Percentiles rank a stretch among this genome's conserved stretches.
Evolutionary conservation across 2,113 vertebrate species (phyloP).

Genomic region (Scomber scombrus): DNA sequence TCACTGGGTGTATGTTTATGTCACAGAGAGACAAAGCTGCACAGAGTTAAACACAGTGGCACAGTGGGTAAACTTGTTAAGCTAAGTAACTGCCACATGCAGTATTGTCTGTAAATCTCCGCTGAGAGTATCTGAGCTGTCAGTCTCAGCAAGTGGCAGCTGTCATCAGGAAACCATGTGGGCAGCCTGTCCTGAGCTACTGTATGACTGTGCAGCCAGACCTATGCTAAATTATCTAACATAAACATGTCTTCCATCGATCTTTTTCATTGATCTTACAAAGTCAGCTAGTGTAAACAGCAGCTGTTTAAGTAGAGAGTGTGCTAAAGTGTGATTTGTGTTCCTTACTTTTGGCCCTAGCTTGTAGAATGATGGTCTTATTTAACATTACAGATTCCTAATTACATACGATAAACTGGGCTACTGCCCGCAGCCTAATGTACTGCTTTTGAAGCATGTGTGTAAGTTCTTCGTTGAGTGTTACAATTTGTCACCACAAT

Average conservation of each 20-base stretch:
- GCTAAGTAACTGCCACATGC: constrained; percentile 15
- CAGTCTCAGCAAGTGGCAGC: constrained; percentile 44
- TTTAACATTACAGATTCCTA: constrained; percentile 5
- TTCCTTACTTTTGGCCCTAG: background rate
- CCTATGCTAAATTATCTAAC: background rate
- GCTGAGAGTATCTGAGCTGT: constrained; percentile 34
- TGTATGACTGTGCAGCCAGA: constrained; percentile 20
- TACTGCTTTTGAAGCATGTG: background rate
- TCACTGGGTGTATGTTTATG: constrained; percentile 8
- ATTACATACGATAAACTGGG: background rate
- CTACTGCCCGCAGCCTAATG: background rate
- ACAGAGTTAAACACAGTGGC: constrained; percentile 7
- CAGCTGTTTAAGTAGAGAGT: background rate
- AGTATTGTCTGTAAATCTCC: constrained; percentile 17
- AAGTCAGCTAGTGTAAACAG: background rate
- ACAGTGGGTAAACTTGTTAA: constrained; percentile 20
- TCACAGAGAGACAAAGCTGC: constrained; percentile 9
- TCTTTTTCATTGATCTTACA: background rate
- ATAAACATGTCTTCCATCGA: background rate
- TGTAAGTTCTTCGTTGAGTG: background rate
- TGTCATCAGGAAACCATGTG: constrained; percentile 21
- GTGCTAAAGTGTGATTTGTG: background rate
- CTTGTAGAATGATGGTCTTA: constrained; percentile 6
- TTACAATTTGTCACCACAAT: constrained; percentile 10
- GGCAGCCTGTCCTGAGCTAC: constrained; percentile 19